These are phyloP conservation scores for Fissipunctia ypsillon DNA, from an alignment of 2,888 invertebrate genomes.

Conservation along the genomic window DNA sequence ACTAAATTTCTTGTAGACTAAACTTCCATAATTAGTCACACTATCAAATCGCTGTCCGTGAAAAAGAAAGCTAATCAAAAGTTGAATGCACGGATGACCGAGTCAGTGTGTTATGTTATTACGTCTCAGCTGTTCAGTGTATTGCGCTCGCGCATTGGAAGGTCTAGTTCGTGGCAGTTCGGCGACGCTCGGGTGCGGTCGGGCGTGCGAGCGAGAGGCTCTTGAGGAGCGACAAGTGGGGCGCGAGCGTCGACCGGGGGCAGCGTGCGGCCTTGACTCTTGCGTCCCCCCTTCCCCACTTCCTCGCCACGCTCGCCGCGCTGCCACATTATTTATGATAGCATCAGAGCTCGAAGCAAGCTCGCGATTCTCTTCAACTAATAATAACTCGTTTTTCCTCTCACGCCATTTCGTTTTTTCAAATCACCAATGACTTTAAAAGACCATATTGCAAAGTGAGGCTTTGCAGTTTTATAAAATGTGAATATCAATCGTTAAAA, in stretches of 20 bases:
- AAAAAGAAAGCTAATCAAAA: slow-evolving; percentile 90
- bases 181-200: slow-evolving; percentile 79
- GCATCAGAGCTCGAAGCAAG: slow-evolving; percentile 88
- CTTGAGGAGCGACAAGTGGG: slow-evolving; percentile 86
- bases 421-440: slow-evolving; percentile 75
- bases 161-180: slow-evolving; percentile 89
- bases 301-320: slow-evolving; percentile 82
- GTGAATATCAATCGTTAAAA: slow-evolving; percentile 9
- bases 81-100: slow-evolving; percentile 91
- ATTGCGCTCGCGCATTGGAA: slow-evolving; percentile 89
- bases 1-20: too few relatives aligned
- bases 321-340: slow-evolving; percentile 90
- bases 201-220: slow-evolving; percentile 81
- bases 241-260: slow-evolving; percentile 94
- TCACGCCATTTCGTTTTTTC: slow-evolving; percentile 86
- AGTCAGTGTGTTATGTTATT: slow-evolving; percentile 91
- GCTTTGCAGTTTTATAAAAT: slow-evolving; percentile 37
- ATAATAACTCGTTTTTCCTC: slow-evolving; percentile 90
- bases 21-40: slow-evolving; percentile 66
- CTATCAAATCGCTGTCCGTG: slow-evolving; percentile 82
- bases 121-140: slow-evolving; percentile 89
- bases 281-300: slow-evolving; percentile 78
- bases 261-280: slow-evolving; percentile 94
- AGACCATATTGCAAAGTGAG: slow-evolving; percentile 53
- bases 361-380: slow-evolving; percentile 88